These are phyloP conservation scores for Heterodera filipjevi DNA, from an alignment of 2,888 invertebrate genomes.

Conservation along the genomic window DNA sequence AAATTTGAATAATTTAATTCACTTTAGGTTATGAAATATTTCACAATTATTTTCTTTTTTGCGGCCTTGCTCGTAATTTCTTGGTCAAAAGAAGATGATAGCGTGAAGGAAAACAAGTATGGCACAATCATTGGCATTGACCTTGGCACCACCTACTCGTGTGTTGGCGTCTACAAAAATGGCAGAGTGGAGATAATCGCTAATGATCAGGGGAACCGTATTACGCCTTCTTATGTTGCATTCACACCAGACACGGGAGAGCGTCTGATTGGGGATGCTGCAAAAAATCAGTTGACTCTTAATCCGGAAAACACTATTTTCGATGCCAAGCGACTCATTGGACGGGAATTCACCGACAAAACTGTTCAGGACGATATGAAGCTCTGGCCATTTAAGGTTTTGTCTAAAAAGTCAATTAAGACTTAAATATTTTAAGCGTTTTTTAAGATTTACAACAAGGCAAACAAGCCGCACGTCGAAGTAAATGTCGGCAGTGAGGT, in stretches of 20 bases:
- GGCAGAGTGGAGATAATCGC: conserved; percentile 66
- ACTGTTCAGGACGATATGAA: conserved; percentile 93
- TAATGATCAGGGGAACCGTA: conserved; percentile 66
- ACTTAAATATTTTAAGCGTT: not conserved
- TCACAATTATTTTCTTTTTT: not conserved
- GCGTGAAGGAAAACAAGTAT: conserved; percentile 57
- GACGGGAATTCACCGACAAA: conserved; percentile 87
- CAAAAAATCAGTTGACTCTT: conserved; percentile 96
- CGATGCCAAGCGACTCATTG: conserved; percentile 96
- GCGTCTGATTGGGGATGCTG: conserved; percentile 83
- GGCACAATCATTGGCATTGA: conserved; percentile 66
- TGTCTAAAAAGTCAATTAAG: no score
- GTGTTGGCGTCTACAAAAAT: conserved; percentile 68
- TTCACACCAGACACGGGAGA: conserved; percentile 63
- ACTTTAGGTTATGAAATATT: no score
- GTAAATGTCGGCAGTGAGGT: conserved; percentile 79
- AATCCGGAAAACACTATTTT: conserved; percentile 99
- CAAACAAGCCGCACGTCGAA: conserved; percentile 89
- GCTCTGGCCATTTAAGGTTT: conserved; percentile 94
- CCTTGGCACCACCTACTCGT: conserved; percentile 66
- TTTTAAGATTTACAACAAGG: conserved; percentile 78
- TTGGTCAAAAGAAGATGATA: not conserved
- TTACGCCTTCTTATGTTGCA: conserved; percentile 64
- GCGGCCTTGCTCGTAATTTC: not conserved
- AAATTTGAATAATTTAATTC: no score